A percentile compares a stretch with the other conserved stretches of the same genome.
Evolutionary conservation across 2,888 invertebrate species (phyloP).

Genomic region (Capitulum mitella): DNA sequence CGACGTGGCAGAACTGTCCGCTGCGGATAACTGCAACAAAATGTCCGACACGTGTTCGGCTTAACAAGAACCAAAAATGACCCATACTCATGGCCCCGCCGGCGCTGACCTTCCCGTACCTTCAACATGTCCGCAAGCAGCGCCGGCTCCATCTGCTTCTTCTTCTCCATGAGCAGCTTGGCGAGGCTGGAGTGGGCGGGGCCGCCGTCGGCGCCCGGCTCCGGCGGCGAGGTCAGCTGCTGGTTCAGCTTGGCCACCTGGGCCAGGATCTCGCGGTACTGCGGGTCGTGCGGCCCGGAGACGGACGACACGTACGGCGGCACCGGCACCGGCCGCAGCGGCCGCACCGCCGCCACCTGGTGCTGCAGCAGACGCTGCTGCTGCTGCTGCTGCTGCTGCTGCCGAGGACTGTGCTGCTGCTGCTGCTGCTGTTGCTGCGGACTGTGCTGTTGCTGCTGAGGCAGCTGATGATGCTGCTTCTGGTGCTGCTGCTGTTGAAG

Average conservation of each 20-base stretch:
- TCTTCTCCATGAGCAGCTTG: conserved; percentile 22
- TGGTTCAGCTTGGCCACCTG: conserved; percentile 11
- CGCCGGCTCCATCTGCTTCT: neutral
- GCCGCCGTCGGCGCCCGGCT: neutral
- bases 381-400: no score
- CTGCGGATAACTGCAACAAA: no score
- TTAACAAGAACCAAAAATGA: no score
- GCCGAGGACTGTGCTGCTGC: no score
- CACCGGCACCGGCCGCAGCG: neutral
- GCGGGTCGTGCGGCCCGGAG: neutral
- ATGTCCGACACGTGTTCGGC: no score
- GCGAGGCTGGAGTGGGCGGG: neutral
- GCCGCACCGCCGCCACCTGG: neutral
- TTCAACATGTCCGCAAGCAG: conserved; percentile 2
- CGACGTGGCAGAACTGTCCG: no score
- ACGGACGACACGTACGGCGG: neutral
- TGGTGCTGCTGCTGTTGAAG: neutral
- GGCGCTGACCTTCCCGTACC: neutral
- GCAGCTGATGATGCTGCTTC: neutral
- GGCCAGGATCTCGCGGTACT: conserved; percentile 19
- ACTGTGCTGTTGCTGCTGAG: neutral
- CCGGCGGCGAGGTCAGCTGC: neutral
- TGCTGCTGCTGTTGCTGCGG: neutral
- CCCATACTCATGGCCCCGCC: no score
- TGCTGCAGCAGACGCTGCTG: no score